Evolutionary conservation across 1,140 invertebrate genomes (phyloP), one percentile per base, ranked within the genome.

Genomic region (Druon quercuslanigerum): DNA sequence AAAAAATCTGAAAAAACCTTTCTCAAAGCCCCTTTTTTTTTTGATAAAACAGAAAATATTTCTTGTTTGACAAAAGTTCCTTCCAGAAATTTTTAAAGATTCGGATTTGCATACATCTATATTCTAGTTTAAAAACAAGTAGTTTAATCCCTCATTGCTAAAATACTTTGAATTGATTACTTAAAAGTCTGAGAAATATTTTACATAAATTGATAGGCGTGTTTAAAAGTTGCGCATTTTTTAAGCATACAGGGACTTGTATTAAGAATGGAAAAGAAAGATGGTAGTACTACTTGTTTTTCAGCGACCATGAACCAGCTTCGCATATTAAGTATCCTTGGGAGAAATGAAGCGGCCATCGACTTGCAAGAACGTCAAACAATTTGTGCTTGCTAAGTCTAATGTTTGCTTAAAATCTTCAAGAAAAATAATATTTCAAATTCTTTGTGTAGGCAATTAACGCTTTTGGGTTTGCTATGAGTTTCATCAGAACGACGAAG

Each of bases 401-500:
- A 46, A 46, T 11, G 40, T 46, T 46, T 46, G 40, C 40, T 46
- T 9, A 46, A 7, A 16, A 16, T 19, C 40, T 54, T 72, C 51
- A 71, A 71, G 72, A 51, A 71, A 11, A 19, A 57, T 54, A 57
- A 19, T 56, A 56, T 72, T 19, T 71, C 20, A 75, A 75, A 75
- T 70, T 75, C 60, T 14, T 57, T 20, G 11, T 73, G 14, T 13
- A 66, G 51, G 57, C 60, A 70, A 75, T 75, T 70, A 33, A 75
- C 50, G 40, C 40, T 46, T 46, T 46, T 46, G 8, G 9, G 40
- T 46, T 46, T 46, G 40, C 8, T 46, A 46, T 11, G 40, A 46
- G 40, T 46, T 46, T 46, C 40, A 46, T 46, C 6, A 46, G 40
- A 46, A 46, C 4, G 7, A 9, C 40, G 6, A 46, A 46, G 40